Base-by-base conservation (phyloP, 2,888 invertebrate genomes). In the Euproctis similis region DNA sequence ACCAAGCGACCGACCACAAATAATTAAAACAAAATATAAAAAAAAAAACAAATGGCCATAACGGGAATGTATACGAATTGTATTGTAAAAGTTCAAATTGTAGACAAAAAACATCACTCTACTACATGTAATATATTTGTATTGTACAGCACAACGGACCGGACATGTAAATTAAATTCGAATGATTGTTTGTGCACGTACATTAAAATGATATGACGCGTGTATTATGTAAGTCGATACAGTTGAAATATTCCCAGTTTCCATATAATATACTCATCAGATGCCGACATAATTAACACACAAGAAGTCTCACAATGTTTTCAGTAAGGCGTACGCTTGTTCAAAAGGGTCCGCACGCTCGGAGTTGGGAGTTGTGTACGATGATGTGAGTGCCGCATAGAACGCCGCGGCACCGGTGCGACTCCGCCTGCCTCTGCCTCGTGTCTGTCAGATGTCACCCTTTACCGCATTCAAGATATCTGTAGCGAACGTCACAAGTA, bases 401-500 rank as follows among this genome's bases (percentile, higher is more conserved):
- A 28, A 22, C 45, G 33, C 24, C 38, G 19, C 19, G 19, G 8
- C n/a, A n/a, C 8, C n/a, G 19, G 19, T 19, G 19, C 19, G 19
- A 7, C 5, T 7, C 14, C 19, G 19, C n/a, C 19, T n/a, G 8
- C 19, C 19, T 19, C 19, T 8, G 19, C 19, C 19, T n/a, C n/a
- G n/a, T n/a, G 4, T 31, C 42, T 39, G 49, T 55, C 52, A 59
- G 45, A 49, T 47, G 51, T 60, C 62, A 65, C 66, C 68, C 66
- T 67, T 68, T 62, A 59, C 60, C 60, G 56, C 55, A 56, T 37
- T 47, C 44, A 39, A 56, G 60, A 66, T 70, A 69, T 72, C 67
- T 68, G 62, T 68, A 64, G 55, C 61, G 41, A 58, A 51, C 66
- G 70, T 70, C 70, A 67, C 71, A 61, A 71, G 77, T 76, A 77